Base-by-base conservation (phyloP, 2,113 vertebrate genomes). In the Scomber colias region DNA sequence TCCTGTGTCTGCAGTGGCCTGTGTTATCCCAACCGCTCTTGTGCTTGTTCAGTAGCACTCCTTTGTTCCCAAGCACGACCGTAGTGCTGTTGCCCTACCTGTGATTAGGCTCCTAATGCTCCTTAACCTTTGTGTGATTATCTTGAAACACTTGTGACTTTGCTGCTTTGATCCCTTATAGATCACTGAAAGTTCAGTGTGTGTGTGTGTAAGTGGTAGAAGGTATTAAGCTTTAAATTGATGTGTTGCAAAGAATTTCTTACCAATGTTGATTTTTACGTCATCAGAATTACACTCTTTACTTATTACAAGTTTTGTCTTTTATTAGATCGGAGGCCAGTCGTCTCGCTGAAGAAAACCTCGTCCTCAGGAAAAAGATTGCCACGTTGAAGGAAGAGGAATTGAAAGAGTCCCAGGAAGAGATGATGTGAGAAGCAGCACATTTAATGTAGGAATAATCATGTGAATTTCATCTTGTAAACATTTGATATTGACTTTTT, bases 301-400 rank as follows among this genome's bases (percentile, higher is more conserved):
- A 40, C 35, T 40, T 27, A 27, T 27, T 27, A 27, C 24, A 27
- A 0, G 8, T 60, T 55, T 55, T 64, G 13, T 80, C 11, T 54
- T 10, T 27, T 13, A 65, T 1, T 81, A 99, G 97, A 79, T 95
- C 90, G 12, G 95, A 98, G 87, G 95, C 96, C 7, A 88, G 95
- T 84, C 96, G 92, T 70, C 95, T 98, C 21, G 90, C 95, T 16
- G 96, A 96, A 44, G 96, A 97, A 85, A 98, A 98, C 16, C 9
- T 91, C 3, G 0, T 94, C 44, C 94, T 98, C 66, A 95, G 89
- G 64, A 91, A 85, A 0, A 96, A 96, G 79, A 96, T 98, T 16
- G 89, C 92, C 24, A 81, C 88, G 0, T 71, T 97, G 62, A 96
- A 94, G 6, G 96, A 97, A 79, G 95, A 97, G 44, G 96, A 96